phyloP scores from a whole-genome alignment of 2,113 vertebrate species.

The Oryzias javanicus region DNA sequence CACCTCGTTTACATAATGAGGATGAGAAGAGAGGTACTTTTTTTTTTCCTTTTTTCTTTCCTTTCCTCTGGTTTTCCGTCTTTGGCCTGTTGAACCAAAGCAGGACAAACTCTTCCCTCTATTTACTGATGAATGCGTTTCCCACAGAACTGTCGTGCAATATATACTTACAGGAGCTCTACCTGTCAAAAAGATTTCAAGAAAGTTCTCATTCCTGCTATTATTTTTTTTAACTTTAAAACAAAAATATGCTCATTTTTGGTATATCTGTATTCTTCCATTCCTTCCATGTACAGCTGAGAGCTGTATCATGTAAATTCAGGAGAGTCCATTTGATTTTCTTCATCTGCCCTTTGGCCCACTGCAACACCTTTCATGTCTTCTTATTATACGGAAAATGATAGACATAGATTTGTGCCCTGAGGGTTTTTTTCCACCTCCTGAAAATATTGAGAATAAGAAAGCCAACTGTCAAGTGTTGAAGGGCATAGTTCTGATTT shows the following conservation, averaged over 20 bases:
- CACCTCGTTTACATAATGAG: constrained; percentile 81
- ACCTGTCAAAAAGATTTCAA: background rate
- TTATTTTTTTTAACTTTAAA: too few relatives aligned
- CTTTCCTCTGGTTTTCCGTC: constrained; percentile 43
- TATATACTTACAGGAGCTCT: background rate
- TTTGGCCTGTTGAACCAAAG: constrained; percentile 64
- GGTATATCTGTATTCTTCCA: constrained; percentile 23
- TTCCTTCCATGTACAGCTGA: constrained; percentile 12
- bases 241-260: constrained; percentile 4
- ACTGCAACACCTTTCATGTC: constrained; percentile 54
- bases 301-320: constrained; percentile 71
- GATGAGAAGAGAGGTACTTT: constrained; percentile 68
- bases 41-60: constrained; percentile 43
- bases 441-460: constrained; percentile 42
- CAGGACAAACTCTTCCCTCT: constrained; percentile 24
- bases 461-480: constrained; percentile 25
- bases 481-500: background rate
- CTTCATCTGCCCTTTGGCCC: constrained; percentile 50
- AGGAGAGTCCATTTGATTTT: constrained; percentile 68
- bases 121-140: constrained; percentile 24
- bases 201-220: too few relatives aligned
- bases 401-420: constrained; percentile 46
- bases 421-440: constrained; percentile 33
- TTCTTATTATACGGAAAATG: constrained; percentile 51
- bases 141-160: constrained; percentile 13